A percentile compares a stretch with the other conserved stretches of the same genome.
Conservation (phyloP, 2,888 invertebrate species). For the Micropterix aruncella region DNA sequence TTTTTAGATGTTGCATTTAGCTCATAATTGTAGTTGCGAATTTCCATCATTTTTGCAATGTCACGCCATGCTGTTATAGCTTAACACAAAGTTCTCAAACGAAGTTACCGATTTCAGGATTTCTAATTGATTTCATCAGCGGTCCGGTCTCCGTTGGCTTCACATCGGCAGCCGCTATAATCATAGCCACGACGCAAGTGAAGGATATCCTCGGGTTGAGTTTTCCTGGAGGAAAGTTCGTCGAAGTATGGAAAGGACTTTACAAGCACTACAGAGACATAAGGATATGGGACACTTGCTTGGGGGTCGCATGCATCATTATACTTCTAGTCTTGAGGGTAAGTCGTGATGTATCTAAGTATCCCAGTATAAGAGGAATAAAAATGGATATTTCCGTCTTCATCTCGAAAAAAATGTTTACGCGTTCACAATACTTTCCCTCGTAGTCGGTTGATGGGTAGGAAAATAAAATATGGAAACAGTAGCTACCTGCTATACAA, state of each 20-base stretch:
- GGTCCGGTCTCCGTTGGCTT: constrained; percentile 72
- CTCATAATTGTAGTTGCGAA: too few relatives aligned
- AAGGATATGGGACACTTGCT: constrained; percentile 51
- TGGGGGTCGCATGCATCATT: constrained; percentile 55
- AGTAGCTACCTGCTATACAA: too few relatives aligned
- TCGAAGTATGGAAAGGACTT: constrained; percentile 55
- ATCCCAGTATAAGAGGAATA: constrained; percentile 5
- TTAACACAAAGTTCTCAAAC: too few relatives aligned
- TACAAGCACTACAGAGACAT: constrained; percentile 58
- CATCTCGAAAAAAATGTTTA: too few relatives aligned
- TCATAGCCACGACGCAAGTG: constrained; percentile 68
- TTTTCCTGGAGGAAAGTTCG: constrained; percentile 54
- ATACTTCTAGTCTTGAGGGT: constrained; percentile 57
- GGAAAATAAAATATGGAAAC: too few relatives aligned
- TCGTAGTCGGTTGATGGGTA: too few relatives aligned
- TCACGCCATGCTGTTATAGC: too few relatives aligned
- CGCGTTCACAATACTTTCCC: too few relatives aligned
- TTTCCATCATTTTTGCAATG: too few relatives aligned
- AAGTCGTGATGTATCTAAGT: constrained; percentile 16
- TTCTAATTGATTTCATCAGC: constrained; percentile 72
- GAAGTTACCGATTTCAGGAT: too few relatives aligned
- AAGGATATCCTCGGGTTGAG: constrained; percentile 59
- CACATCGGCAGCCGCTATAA: constrained; percentile 71
- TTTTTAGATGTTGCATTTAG: too few relatives aligned
- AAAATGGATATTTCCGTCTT: too few relatives aligned